Evolutionary conservation across 2,113 vertebrate genomes (phyloP).

Genomic region (Pelobates fuscus): DNA sequence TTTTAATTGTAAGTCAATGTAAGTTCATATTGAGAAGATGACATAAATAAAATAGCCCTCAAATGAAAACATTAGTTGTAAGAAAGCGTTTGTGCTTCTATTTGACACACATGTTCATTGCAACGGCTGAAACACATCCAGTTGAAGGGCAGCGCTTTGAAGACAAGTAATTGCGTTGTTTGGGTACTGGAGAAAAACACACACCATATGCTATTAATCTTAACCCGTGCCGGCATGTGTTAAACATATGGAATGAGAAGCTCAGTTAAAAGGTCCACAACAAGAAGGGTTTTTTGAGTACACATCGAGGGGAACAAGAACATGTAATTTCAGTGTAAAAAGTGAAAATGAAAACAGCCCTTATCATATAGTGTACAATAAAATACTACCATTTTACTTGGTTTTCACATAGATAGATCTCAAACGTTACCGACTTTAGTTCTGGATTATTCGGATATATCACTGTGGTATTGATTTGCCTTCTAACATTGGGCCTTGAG

Average conservation of each 20-base stretch:
- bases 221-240: conserved; percentile 28
- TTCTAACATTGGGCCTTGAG: no score
- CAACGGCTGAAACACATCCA: conserved; percentile 13
- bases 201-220: conserved; percentile 30
- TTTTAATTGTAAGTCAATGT: no score
- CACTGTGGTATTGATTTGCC: no score
- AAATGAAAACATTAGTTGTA: no score
- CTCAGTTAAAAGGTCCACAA: conserved; percentile 8
- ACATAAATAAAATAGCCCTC: no score
- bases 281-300: conserved; percentile 28
- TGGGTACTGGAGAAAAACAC: conserved; percentile 3
- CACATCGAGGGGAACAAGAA: conserved; percentile 10
- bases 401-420: neutral
- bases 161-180: conserved; percentile 30
- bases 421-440: neutral
- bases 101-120: conserved; percentile 41
- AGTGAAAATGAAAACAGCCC: neutral
- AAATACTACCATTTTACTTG: neutral
- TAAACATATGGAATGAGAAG: conserved; percentile 30
- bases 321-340: conserved; percentile 31
- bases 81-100: no score
- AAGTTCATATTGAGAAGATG: no score
- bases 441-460: no score
- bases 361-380: neutral
- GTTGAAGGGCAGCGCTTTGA: conserved; percentile 34